These are phyloP conservation scores for Sturmia bella DNA, from an alignment of 2,888 invertebrate genomes.

Conservation along the genomic window DNA sequence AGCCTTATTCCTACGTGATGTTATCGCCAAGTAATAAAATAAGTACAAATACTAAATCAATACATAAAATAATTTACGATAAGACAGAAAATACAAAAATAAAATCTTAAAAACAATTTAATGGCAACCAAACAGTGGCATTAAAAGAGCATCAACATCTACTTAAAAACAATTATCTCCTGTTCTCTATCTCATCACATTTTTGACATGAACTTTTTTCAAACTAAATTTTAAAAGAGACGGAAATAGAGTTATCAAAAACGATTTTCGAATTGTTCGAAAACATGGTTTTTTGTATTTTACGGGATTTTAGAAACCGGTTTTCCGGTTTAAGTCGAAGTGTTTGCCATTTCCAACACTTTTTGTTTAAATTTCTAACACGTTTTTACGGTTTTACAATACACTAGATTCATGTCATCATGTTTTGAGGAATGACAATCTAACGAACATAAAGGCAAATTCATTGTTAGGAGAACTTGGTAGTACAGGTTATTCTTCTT, in stretches of 20 bases:
- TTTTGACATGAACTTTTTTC: slow-evolving; percentile 61
- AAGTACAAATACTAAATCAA: slow-evolving; percentile 80
- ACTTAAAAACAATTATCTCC: slow-evolving; percentile 81
- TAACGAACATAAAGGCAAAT: too few species aligned
- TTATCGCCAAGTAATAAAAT: slow-evolving; percentile 75
- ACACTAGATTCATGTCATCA: too few species aligned
- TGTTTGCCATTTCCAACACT: too few species aligned
- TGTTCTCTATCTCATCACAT: slow-evolving; percentile 78
- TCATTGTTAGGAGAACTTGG: too few species aligned
- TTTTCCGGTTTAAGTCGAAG: too few species aligned
- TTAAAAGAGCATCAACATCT: slow-evolving; percentile 77
- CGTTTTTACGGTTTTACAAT: too few species aligned
- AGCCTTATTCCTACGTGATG: slow-evolving; percentile 78
- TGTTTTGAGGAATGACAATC: too few species aligned
- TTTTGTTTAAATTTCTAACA: too few species aligned
- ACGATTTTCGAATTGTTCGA: slow-evolving; percentile 35
- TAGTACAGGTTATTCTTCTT: too few species aligned
- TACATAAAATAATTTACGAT: slow-evolving; percentile 79
- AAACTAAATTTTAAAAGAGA: slow-evolving; percentile 49
- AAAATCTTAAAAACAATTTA: slow-evolving; percentile 77
- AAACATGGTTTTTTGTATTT: too few species aligned
- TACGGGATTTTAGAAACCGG: too few species aligned
- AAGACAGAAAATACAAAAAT: slow-evolving; percentile 75
- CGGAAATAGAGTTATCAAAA: slow-evolving; percentile 60
- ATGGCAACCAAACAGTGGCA: slow-evolving; percentile 62